Evolutionary conservation across 2,888 invertebrate species (phyloP).

Genomic region (Sphaerophoria taeniata): DNA sequence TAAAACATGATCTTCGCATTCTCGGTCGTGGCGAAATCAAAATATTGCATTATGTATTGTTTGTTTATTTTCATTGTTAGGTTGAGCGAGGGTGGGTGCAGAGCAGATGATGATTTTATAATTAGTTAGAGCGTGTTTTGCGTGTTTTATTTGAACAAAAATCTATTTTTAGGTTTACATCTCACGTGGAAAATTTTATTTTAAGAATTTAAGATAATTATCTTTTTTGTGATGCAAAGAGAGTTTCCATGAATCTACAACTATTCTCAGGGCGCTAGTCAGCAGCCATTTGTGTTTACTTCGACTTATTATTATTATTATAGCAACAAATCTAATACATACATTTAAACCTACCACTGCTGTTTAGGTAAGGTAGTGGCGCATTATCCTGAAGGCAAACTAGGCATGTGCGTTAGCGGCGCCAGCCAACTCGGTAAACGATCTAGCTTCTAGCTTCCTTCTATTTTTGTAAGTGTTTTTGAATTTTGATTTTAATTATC

Average conservation of each 20-base stretch:
- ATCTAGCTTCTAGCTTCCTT: too few species aligned
- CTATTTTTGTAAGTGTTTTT: too few species aligned
- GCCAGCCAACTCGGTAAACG: too few species aligned
- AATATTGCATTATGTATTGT: not conserved
- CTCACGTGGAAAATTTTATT: constrained; percentile 2
- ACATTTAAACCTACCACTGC: too few species aligned
- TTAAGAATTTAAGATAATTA: constrained; percentile 15
- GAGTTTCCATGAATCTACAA: not conserved
- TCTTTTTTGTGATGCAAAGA: not conserved
- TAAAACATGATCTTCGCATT: not conserved
- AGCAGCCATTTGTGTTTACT: too few species aligned
- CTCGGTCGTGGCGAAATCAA: not conserved
- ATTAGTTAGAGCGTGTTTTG: not conserved
- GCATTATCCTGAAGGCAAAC: too few species aligned
- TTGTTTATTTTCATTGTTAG: not conserved
- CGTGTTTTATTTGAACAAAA: not conserved
- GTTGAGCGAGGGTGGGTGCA: not conserved
- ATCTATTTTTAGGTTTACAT: constrained; percentile 16
- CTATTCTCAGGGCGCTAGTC: too few species aligned
- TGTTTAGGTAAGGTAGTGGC: too few species aligned
- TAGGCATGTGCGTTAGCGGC: too few species aligned
- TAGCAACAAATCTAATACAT: too few species aligned
- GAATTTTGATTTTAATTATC: too few species aligned
- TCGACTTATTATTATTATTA: too few species aligned
- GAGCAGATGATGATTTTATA: not conserved